These are phyloP conservation scores for Phoxinus dragarum DNA, from an alignment of 2,797 vertebrate species.

Conservation along the genomic window DNA sequence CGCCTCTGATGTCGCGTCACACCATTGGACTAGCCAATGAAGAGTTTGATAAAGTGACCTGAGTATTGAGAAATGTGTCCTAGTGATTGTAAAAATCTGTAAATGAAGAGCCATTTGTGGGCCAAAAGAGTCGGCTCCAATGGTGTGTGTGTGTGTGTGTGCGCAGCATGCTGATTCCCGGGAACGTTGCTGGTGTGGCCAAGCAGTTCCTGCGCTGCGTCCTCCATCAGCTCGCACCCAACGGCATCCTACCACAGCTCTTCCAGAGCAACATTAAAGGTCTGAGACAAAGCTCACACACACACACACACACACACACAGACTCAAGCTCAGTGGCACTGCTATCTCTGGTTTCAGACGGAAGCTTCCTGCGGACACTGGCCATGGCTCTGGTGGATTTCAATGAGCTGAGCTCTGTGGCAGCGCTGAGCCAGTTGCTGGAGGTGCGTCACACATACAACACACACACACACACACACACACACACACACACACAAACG, in stretches of 20 bases:
- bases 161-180: conserved; percentile 95
- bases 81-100: neutral
- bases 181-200: conserved; percentile 96
- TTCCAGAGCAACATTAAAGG: conserved; percentile 99
- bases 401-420: conserved; percentile 94
- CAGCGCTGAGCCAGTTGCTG: conserved; percentile 95
- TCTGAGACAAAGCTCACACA: conserved; percentile 60
- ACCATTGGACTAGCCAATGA: no score
- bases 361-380: conserved; percentile 93
- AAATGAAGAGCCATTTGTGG: neutral
- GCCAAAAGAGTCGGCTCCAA: neutral
- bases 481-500: no score
- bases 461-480: neutral
- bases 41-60: neutral
- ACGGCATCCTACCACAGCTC: conserved; percentile 96
- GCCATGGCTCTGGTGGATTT: conserved; percentile 94
- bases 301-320: neutral
- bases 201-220: conserved; percentile 98
- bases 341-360: conserved; percentile 78
- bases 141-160: neutral
- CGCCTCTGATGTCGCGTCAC: no score
- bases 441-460: conserved; percentile 81
- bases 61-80: neutral
- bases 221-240: conserved; percentile 97
- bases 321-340: neutral